phyloP scores from a whole-genome alignment of 2,888 invertebrate genomes.

The Elmis aenea region DNA sequence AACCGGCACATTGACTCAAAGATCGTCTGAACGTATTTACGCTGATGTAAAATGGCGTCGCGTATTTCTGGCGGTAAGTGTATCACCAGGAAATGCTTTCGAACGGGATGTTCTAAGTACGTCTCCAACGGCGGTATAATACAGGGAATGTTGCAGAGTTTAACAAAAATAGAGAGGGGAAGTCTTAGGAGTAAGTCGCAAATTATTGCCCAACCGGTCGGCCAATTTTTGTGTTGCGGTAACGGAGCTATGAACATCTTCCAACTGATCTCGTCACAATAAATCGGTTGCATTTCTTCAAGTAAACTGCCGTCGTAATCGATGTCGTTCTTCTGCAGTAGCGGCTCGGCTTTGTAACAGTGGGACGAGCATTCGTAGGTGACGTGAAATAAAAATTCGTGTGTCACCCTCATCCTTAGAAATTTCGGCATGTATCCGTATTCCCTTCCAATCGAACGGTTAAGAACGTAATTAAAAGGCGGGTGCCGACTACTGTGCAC shows the following conservation, averaged over 20 bases:
- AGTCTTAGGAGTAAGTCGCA: constrained; percentile 65
- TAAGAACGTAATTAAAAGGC: constrained; percentile 20
- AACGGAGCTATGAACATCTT: constrained; percentile 69
- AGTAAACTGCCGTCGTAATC: constrained; percentile 41
- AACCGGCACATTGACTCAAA: constrained; percentile 55
- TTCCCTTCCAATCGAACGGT: constrained; percentile 40
- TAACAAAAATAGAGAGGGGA: constrained; percentile 66
- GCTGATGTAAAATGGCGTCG: constrained; percentile 49
- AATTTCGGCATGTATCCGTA: constrained; percentile 62
- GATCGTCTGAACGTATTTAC: constrained; percentile 57
- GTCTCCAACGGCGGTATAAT: constrained; percentile 53
- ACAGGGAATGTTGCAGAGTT: constrained; percentile 57
- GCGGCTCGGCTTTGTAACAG: constrained; percentile 30
- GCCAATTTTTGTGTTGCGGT: constrained; percentile 55
- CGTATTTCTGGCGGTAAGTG: constrained; percentile 54
- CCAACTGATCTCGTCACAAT: constrained; percentile 56
- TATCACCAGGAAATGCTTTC: constrained; percentile 58
- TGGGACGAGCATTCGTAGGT: constrained; percentile 47
- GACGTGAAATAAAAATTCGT: constrained; percentile 67
- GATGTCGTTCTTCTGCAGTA: constrained; percentile 25
- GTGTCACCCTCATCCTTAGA: constrained; percentile 59
- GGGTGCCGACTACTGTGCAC: constrained; percentile 4
- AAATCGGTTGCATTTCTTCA: constrained; percentile 48
- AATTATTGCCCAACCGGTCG: constrained; percentile 63
- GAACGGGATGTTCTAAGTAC: constrained; percentile 61